Evolutionary conservation across 2,888 invertebrate species (phyloP).

Genomic region (Scrobipalpa costella): DNA sequence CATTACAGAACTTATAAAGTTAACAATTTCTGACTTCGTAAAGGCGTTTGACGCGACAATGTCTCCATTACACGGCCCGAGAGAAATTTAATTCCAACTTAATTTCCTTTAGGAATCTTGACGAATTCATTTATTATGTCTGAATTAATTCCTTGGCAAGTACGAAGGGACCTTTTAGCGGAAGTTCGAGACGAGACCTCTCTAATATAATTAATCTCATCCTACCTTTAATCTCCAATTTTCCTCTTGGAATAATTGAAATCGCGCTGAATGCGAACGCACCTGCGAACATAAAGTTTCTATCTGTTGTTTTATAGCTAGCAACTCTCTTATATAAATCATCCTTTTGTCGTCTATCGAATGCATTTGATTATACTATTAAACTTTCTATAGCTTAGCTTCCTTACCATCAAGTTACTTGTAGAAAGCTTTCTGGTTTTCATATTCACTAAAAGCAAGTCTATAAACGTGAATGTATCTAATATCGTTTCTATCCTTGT

Average conservation of each 20-base stretch:
- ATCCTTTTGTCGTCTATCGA: too few species aligned
- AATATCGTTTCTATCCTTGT: slow-evolving; percentile 30
- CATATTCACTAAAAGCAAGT: slow-evolving; percentile 24
- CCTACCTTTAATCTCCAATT: slow-evolving; percentile 53
- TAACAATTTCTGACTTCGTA: slow-evolving; percentile 38
- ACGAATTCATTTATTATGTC: slow-evolving; percentile 56
- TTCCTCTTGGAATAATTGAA: slow-evolving; percentile 45
- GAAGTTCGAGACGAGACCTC: slow-evolving; percentile 47
- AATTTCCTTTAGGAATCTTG: slow-evolving; percentile 54
- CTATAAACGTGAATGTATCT: slow-evolving; percentile 19
- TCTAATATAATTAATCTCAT: slow-evolving; percentile 63
- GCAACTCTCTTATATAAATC: not conserved
- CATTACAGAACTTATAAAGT: slow-evolving; percentile 32
- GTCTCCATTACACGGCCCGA: slow-evolving; percentile 41
- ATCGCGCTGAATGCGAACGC: slow-evolving; percentile 38
- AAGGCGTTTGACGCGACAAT: slow-evolving; percentile 32
- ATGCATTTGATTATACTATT: too few species aligned
- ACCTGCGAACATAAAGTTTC: too few species aligned
- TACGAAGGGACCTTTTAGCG: slow-evolving; percentile 49
- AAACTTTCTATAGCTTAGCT: too few species aligned
- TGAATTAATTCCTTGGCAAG: slow-evolving; percentile 55
- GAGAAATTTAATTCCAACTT: slow-evolving; percentile 48
- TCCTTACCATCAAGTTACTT: too few species aligned
- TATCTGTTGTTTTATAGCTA: not conserved
- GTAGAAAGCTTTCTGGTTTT: not conserved